Base-by-base conservation (phyloP, 1,140 invertebrate species). In the Chironomus striatipennis region DNA sequence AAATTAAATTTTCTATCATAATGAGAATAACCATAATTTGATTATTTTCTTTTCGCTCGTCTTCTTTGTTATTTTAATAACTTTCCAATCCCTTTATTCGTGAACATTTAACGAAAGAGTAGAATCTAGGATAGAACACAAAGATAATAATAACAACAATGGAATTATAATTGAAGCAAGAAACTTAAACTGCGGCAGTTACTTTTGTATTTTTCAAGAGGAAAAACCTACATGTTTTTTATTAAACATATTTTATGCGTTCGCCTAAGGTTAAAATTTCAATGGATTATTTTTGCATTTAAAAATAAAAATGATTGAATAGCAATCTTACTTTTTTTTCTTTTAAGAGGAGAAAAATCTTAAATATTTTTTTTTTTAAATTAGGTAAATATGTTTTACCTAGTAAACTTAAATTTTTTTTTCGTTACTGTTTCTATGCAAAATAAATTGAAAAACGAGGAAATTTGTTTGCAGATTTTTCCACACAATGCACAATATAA, bases 21-120 rank as follows among this genome's bases (percentile, higher is more conserved):
- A 57, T 57, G n/a, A 57, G 12, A 57, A 57, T 57, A 57, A 57
- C 47, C 47, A 57, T 57, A 57, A 57, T n/a, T 57, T 57, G 47
- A 57, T 57, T 57, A 57, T 57, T 57, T 57, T n/a, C 47, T 10
- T 57, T 57, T 57, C 4, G 12, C 12, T 57, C 47, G 8, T 57
- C n/a, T 15, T 57, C 12, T n/a, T n/a, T 57, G 12, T n/a, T 57
- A n/a, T 34, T 34, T 34, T 34, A 34, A 34, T 34, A 34, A 34
- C 24, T 34, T 57, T n/a, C 47, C 47, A 12, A 57, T 57, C 15
- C n/a, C 47, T 57, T 57, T n/a, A 57, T 57, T 57, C n/a, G 4
- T 57, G 47, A n/a, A 12, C 15, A 15, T 57, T 57, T 57, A 57
- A n/a, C 12, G 12, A 57, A 47, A 47, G 43, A 8, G 15, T 57